A percentile compares a stretch with the other conserved stretches of the same genome.
Evolutionary conservation across 92 coral and sea anemone species (phyloP).

Genomic region (Epizoanthus rinbou): DNA sequence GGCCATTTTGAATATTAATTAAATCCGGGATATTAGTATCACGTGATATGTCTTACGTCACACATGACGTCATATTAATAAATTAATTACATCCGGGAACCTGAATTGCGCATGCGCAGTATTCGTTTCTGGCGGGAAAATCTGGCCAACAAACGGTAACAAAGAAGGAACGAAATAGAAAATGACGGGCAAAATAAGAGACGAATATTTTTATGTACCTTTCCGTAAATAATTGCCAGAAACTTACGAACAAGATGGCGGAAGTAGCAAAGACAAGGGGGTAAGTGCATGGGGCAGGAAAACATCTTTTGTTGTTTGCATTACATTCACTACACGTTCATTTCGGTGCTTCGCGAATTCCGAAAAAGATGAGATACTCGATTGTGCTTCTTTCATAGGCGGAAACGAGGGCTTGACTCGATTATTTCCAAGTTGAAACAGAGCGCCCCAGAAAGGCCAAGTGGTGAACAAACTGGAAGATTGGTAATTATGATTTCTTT

Average conservation of each 20-base stretch:
- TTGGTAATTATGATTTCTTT: constrained; percentile 10
- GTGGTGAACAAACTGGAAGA: not conserved
- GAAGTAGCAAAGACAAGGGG: constrained; percentile 21
- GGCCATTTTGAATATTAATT: constrained; percentile 34
- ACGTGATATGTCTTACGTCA: not conserved
- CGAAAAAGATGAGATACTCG: not conserved
- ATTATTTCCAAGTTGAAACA: constrained; percentile 38
- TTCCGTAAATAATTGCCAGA: not conserved
- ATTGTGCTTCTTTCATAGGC: constrained; percentile 38
- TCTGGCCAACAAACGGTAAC: not conserved
- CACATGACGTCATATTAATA: constrained; percentile 20
- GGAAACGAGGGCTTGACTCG: constrained; percentile 43
- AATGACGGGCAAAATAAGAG: constrained; percentile 6
- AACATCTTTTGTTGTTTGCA: not conserved
- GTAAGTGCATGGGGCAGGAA: not conserved
- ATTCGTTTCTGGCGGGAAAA: constrained; percentile 27
- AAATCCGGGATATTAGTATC: constrained; percentile 22
- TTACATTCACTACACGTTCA: not conserved
- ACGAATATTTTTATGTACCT: not conserved
- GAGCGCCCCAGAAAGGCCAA: constrained; percentile 29
- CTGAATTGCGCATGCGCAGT: constrained; percentile 26
- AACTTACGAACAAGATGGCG: constrained; percentile 18
- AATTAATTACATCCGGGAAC: constrained; percentile 38
- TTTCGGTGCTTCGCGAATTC: not conserved
- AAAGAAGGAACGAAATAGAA: not conserved